Base-by-base conservation (phyloP, 2,113 vertebrate genomes). In the Catharus minimus region DNA sequence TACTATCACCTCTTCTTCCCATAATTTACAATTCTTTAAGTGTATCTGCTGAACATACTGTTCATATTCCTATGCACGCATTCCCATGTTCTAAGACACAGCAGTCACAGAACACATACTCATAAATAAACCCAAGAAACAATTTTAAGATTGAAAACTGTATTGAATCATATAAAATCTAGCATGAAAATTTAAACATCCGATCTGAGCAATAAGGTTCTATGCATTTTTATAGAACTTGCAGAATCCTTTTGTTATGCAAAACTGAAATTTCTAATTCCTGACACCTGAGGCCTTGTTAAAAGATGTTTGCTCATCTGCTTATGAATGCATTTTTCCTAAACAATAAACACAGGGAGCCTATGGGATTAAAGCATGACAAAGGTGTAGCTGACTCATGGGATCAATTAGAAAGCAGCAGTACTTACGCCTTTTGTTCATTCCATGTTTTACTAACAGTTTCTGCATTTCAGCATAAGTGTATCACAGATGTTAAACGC, bases 321-420 rank as follows among this genome's bases (percentile, higher is more conserved):
- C 94, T 96, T 65, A 94, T 81, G 87, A 95, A 93, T 65, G 87
- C 78, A 83, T 91, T 96, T 95, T 96, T 88, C 76, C 89, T 91
- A 92, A 96, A 96, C 89, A 96, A 95, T 90, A 96, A 97, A 96
- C 94, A 93, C 74, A 56, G 67, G 77, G 91, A 90, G 93, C 95
- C 95, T 92, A 71, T 90, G 96, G 97, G 98, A 97, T 97, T 97
- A 97, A 90, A 90, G 91, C 85, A 80, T 74, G 87, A 96, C 95
- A 98, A 96, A 97, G 86, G 85, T 96, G 94, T 66, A 95, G 96
- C 96, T 97, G 96, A 96, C 97, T 97, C 97, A 97, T 65, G 97
- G 97, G 97, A 96, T 97, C 96, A 97, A 97, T 98, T 97, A 97
- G 82, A 97, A 95, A 96, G 92, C 92, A 96, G 86, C 82, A 86